These are phyloP conservation scores for Pammene aurita DNA, from an alignment of 2,888 invertebrate species.

Conservation along the genomic window DNA sequence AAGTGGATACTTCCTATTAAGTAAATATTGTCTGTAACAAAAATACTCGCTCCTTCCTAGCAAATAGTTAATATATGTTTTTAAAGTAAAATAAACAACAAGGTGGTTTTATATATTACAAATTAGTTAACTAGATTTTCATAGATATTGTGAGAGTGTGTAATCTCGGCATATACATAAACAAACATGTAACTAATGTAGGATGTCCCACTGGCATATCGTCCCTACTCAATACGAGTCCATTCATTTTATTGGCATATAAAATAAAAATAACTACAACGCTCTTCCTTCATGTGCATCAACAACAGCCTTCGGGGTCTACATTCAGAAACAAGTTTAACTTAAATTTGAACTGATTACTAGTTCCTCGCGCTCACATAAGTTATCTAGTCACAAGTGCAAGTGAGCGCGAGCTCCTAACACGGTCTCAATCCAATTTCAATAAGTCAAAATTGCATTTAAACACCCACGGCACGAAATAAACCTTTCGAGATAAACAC, in stretches of 20 bases:
- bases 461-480: not conserved
- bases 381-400: not conserved
- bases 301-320: not conserved
- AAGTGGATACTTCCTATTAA: too few species aligned
- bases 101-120: too few species aligned
- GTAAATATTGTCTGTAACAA: too few species aligned
- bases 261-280: not conserved
- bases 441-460: not conserved
- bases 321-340: not conserved
- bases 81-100: too few species aligned
- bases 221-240: not conserved
- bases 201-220: not conserved
- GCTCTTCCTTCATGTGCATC: slow-evolving; percentile 1
- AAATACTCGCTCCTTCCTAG: too few species aligned
- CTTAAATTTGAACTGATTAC: not conserved
- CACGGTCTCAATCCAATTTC: not conserved
- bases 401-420: not conserved
- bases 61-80: too few species aligned
- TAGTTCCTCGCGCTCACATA: not conserved
- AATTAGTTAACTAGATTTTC: too few species aligned
- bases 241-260: slow-evolving; percentile 1
- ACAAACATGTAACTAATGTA: not conserved
- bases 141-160: too few species aligned
- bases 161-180: too few species aligned
- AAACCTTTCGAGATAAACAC: slow-evolving; percentile 9